phyloP scores from a whole-genome alignment of 2,113 vertebrate species.

The Ifrita kowaldi region DNA sequence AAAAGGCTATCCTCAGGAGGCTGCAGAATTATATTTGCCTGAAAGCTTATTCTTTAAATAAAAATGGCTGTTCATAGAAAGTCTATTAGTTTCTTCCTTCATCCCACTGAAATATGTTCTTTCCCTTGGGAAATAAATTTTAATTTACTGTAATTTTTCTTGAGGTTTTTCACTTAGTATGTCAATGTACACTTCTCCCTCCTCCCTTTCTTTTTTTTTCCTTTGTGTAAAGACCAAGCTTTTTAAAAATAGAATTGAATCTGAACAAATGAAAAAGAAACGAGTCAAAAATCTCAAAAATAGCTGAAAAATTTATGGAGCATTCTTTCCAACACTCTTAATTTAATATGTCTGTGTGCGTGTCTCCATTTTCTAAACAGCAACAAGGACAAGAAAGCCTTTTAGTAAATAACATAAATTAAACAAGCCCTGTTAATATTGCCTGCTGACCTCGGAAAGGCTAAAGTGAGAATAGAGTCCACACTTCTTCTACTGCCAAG shows the following conservation, averaged over 20 bases:
- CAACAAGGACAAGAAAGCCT: background rate
- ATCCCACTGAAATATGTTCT: slow-evolving; percentile 68
- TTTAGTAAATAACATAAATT: background rate
- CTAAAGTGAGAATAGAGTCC: background rate
- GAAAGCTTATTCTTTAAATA: slow-evolving; percentile 70
- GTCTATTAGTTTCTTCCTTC: slow-evolving; percentile 66
- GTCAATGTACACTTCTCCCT: slow-evolving; percentile 44
- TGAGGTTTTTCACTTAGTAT: slow-evolving; percentile 56
- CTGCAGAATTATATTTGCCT: slow-evolving; percentile 57
- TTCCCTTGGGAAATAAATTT: slow-evolving; percentile 74
- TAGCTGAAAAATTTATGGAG: background rate
- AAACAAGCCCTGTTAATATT: background rate
- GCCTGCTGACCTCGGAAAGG: background rate
- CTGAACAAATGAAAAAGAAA: slow-evolving; percentile 38
- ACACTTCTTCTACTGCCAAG: background rate
- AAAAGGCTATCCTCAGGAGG: slow-evolving; percentile 58
- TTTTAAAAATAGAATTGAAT: slow-evolving; percentile 38
- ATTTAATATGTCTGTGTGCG: background rate
- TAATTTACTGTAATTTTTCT: slow-evolving; percentile 68
- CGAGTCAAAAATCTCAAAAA: background rate
- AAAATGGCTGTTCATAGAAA: slow-evolving; percentile 61
- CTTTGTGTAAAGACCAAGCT: slow-evolving; percentile 32
- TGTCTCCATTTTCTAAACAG: slow-evolving; percentile 2
- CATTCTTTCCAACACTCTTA: slow-evolving; percentile 15
- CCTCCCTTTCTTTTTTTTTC: slow-evolving; percentile 7